A percentile compares a stretch with the other conserved stretches of the same genome.
Conservation (phyloP, 1,140 invertebrate species). For the Mylabris phalerata region DNA sequence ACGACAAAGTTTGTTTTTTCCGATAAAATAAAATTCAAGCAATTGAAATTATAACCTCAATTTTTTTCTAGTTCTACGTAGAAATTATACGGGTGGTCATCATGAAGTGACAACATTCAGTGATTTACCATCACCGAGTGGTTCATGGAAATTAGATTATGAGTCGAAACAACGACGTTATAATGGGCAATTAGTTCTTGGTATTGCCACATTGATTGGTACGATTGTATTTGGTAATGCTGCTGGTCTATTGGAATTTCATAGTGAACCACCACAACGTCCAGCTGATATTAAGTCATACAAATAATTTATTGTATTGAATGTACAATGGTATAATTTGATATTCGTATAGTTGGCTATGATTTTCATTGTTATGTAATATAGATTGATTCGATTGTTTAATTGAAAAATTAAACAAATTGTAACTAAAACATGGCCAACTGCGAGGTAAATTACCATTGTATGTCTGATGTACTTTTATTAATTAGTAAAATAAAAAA, state of each 20-base stretch:
- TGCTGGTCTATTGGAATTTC: slow-evolving; percentile 50
- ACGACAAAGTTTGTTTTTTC: no score
- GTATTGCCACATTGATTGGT: slow-evolving; percentile 48
- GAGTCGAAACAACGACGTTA: slow-evolving; percentile 55
- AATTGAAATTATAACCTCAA: no score
- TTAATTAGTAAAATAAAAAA: no score
- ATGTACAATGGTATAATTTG: background rate
- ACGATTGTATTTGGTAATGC: slow-evolving; percentile 50
- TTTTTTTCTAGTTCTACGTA: no score
- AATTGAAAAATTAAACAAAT: no score
- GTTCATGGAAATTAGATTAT: slow-evolving; percentile 61
- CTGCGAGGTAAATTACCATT: no score
- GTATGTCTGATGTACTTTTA: no score
- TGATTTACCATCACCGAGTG: slow-evolving; percentile 61
- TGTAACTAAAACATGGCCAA: no score
- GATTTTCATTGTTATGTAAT: no score
- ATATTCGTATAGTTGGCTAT: background rate
- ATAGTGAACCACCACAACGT: slow-evolving; percentile 46
- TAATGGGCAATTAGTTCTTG: slow-evolving; percentile 53
- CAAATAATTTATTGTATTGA: background rate
- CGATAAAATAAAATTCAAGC: no score
- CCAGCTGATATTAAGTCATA: slow-evolving; percentile 4
- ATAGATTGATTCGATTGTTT: background rate
- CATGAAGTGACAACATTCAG: slow-evolving; percentile 37
- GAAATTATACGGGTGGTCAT: background rate